These are phyloP conservation scores for Beroe forskalii DNA, from an alignment of 37 sponge, comb jelly and placozoan species.

Conservation along the genomic window DNA sequence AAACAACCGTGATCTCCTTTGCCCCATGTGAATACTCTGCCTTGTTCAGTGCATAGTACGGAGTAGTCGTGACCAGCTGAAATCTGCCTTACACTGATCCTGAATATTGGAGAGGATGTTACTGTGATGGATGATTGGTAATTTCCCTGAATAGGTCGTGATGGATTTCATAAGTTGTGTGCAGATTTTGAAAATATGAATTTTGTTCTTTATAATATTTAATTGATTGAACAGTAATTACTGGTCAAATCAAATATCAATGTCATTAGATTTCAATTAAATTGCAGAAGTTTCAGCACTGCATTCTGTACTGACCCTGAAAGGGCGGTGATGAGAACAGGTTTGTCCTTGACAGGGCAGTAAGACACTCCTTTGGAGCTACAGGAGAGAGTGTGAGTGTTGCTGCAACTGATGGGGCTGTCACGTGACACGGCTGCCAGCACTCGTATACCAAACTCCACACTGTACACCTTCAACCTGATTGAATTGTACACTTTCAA, in stretches of 20 bases:
- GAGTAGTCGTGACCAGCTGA: constrained; percentile 2
- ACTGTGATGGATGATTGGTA: no score
- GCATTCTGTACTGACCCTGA: no score
- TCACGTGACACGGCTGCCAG: not conserved
- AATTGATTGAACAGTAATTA: no score
- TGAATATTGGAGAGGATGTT: no score
- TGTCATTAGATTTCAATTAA: no score
- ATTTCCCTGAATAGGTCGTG: no score
- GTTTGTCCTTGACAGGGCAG: not conserved
- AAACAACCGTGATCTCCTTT: constrained; percentile 43
- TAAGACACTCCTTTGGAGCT: not conserved
- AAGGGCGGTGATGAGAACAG: not conserved
- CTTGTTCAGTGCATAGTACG: constrained; percentile 1
- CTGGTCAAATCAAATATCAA: no score
- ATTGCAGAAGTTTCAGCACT: no score
- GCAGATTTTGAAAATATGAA: no score
- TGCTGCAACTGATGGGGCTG: constrained; percentile 30
- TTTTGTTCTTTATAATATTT: no score
- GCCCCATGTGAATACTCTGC: constrained; percentile 1
- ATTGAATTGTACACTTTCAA: no score
- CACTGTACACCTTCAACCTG: constrained; percentile 25
- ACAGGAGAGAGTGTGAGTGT: not conserved
- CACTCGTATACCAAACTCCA: not conserved
- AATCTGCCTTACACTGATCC: not conserved
- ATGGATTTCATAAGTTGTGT: no score